Evolutionary conservation across 2,113 vertebrate genomes (phyloP), one percentile per base, ranked within the genome.

Genomic region (Colistium nudipinnis): DNA sequence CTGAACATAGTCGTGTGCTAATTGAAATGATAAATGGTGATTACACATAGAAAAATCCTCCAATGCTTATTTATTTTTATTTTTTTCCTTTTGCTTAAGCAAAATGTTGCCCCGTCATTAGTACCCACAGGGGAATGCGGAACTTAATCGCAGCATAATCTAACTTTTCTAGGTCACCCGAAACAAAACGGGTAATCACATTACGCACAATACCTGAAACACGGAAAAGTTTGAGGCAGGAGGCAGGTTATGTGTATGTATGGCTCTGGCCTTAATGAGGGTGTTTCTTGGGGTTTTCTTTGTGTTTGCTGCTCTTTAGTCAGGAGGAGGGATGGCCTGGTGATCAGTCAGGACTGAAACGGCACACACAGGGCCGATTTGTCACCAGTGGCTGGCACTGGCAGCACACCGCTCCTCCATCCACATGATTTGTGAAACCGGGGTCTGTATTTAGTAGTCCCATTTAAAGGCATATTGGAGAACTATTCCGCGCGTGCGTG

Each of bases 281-380:
- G 82, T 82, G 80, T 89, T 90, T 87, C 85, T 81, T 70, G 70
- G 75, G 80, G 72, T 56, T 70, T 82, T 88, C 87, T 91, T 89
- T 90, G 90, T 89, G 86, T 88, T 90, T 88, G 89, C 84, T 81
- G 85, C 83, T 91, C 90, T 92, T 92, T 89, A 90, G 85, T 89
- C 82, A 88, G 80, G 81, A 81, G 80, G 76, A 90, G 85, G 78
- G 80, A 84, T 72, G 75, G 83, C 78, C 80, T 1, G 87, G 85
- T 90, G 81, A 92, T 92, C 89, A 89, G 81, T 92, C 91, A 90
- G 87, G 41, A 83, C 82, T 87, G 88, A 88, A 82, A 85, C 53
- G 16, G 84, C 84, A 70, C 87, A 89, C 89, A 83, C 80, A 75
- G 78, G 82, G 80, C 51, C 85, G 62, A 91, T 91, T 90, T 87